phyloP scores from a whole-genome alignment of 1,140 invertebrate species.

The Coelopa frigida region DNA sequence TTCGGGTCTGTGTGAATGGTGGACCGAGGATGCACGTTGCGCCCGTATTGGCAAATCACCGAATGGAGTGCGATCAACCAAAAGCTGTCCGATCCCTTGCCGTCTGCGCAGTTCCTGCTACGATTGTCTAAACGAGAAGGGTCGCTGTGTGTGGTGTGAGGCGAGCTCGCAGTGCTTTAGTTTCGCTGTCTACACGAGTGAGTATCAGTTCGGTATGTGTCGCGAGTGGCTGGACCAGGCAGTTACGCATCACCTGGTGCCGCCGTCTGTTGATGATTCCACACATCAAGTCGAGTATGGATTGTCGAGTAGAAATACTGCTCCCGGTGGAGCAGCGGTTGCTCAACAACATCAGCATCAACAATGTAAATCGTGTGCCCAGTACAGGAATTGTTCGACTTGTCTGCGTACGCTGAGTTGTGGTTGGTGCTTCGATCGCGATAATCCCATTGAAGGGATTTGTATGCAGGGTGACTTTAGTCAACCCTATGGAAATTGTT shows the following conservation, averaged over 20 bases:
- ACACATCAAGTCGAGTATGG: constrained; percentile 18
- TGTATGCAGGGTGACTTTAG: constrained; percentile 77
- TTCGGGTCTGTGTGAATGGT: constrained; percentile 78
- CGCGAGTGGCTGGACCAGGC: constrained; percentile 85
- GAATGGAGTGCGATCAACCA: constrained; percentile 55
- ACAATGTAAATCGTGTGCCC: constrained; percentile 74
- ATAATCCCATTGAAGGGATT: constrained; percentile 77
- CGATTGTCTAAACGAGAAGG: constrained; percentile 73
- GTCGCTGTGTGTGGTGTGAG: constrained; percentile 92
- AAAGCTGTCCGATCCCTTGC: constrained; percentile 67
- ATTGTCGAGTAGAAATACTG: constrained; percentile 19
- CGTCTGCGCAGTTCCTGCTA: constrained; percentile 67
- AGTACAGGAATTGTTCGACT: constrained; percentile 67
- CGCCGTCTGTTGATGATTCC: constrained; percentile 10
- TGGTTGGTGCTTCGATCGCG: constrained; percentile 86
- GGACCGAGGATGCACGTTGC: constrained; percentile 77
- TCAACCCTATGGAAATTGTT: constrained; percentile 59
- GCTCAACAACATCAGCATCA: constrained; percentile 34
- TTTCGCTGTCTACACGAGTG: constrained; percentile 89
- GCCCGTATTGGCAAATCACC: constrained; percentile 65
- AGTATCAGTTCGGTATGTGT: constrained; percentile 88
- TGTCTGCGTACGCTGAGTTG: constrained; percentile 79
- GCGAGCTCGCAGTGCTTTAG: constrained; percentile 85
- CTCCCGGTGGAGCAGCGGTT: too few species aligned
- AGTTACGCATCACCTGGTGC: constrained; percentile 46